Percentiles rank a stretch among this genome's conserved stretches.
Conservation (phyloP, 2,113 vertebrate genomes). For the Caranx melampygus region DNA sequence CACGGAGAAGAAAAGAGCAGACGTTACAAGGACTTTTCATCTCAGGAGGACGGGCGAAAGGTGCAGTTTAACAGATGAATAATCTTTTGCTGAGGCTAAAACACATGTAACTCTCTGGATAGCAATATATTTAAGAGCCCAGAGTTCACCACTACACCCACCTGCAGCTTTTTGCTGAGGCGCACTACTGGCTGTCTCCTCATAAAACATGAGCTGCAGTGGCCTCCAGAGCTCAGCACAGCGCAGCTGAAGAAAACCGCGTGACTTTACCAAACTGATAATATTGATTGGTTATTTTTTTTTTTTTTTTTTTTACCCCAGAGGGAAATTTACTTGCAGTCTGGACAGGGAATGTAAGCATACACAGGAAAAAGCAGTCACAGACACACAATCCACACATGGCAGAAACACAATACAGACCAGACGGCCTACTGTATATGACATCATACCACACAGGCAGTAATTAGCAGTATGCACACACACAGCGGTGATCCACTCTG, state of each 20-base stretch:
- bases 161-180: not conserved
- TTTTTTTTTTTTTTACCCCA: not conserved
- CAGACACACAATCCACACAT: not conserved
- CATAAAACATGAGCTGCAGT: not conserved
- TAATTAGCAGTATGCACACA: not conserved
- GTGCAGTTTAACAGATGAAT: constrained; percentile 39
- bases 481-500: not conserved
- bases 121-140: not conserved
- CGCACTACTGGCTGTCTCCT: not conserved
- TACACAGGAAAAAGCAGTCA: not conserved
- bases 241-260: not conserved
- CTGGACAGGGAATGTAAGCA: not conserved
- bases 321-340: not conserved
- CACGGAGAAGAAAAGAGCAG: constrained; percentile 46
- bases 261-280: not conserved
- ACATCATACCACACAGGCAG: not conserved
- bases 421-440: too few relatives aligned
- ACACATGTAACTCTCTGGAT: constrained; percentile 58
- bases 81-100: constrained; percentile 30
- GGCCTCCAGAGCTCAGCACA: not conserved
- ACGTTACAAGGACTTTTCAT: constrained; percentile 37
- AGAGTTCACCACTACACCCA: not conserved
- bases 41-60: constrained; percentile 21
- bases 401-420: not conserved
- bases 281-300: not conserved